phyloP scores from a whole-genome alignment of 2,888 invertebrate genomes.

The Ecliptopera silaceata region DNA sequence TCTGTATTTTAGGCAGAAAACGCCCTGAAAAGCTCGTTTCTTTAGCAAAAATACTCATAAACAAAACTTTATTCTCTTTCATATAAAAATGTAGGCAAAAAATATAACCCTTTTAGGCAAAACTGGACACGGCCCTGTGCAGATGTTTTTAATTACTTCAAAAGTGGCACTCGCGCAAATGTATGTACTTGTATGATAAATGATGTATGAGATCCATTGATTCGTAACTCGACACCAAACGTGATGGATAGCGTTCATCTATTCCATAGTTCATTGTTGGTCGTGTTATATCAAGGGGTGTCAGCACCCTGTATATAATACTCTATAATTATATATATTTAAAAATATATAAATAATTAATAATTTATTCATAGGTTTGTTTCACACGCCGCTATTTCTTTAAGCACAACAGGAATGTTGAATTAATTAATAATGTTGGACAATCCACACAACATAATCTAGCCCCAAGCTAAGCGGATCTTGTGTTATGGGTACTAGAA shows the following conservation, averaged over 20 bases:
- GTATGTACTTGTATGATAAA: conserved; percentile 32
- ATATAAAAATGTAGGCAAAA: not conserved
- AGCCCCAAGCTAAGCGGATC: too few relatives aligned
- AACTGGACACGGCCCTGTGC: conserved; percentile 23
- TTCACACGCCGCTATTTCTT: too few relatives aligned
- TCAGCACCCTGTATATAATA: not conserved
- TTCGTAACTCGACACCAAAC: conserved; percentile 47
- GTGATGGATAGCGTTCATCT: conserved; percentile 51
- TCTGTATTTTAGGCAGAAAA: too few relatives aligned
- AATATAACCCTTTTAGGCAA: not conserved
- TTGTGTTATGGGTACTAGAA: too few relatives aligned
- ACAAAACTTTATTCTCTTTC: too few relatives aligned
- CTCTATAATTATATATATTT: not conserved
- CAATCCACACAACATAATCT: too few relatives aligned
- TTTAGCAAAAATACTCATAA: too few relatives aligned
- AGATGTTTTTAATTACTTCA: conserved; percentile 53
- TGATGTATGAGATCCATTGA: conserved; percentile 45
- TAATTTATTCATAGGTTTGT: too few relatives aligned
- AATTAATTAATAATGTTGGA: too few relatives aligned
- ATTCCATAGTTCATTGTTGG: conserved; percentile 56
- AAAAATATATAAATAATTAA: not conserved
- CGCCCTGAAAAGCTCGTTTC: too few relatives aligned
- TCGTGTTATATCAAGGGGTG: conserved; percentile 52
- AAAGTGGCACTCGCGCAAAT: conserved; percentile 30
- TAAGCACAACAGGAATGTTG: too few relatives aligned